Evolutionary conservation across 2,797 vertebrate species (phyloP), one percentile per base, ranked within the genome.

Genomic region (Chaenodraco wilsoni): DNA sequence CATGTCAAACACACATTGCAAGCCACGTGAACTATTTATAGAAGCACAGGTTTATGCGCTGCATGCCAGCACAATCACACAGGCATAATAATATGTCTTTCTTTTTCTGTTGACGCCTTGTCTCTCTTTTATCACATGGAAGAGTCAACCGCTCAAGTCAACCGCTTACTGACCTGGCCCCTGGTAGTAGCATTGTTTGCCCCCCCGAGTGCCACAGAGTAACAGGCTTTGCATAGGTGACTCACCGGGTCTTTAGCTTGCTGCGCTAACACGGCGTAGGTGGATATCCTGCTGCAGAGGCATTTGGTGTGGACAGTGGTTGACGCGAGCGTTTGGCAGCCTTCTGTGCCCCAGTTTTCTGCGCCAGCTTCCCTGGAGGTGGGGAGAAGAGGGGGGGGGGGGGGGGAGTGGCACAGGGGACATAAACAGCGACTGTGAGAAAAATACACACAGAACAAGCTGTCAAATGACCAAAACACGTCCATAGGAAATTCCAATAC

Each of bases 231-330:
- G 61, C 40, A 72, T 59, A 52, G 76, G 82, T 84, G 85, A 95
- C 97, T 96, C 94, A 99, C 98, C 96, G 95, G 94, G 88, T 98
- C 97, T 92, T 96, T 96, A 95, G 97, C 96, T 84, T 96, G 96
- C 94, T 98, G 96, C 56, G 97, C 96, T 90, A 99, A 92, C 72
- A 99, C 94, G 4, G 98, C 97, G 83, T 98, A 99, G 91, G 96
- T 99, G 91, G 97, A 96, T 72, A 97, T 95, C 93, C 94, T 96
- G 93, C 96, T 96, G 95, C 98, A 99, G 91, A 97, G 96, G 93
- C 98, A 99, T 95, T 98, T 98, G 92, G 97, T 99, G 92, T 97
- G 97, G 68, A 97, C 93, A 31, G 96, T 91, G 78, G 96, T 96
- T 66, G 96, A 97, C 81, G 95, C 93, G 81, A 97, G 93, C 46